Conservation (phyloP, 2,888 invertebrate species). For the Agrenia bidenticulata region DNA sequence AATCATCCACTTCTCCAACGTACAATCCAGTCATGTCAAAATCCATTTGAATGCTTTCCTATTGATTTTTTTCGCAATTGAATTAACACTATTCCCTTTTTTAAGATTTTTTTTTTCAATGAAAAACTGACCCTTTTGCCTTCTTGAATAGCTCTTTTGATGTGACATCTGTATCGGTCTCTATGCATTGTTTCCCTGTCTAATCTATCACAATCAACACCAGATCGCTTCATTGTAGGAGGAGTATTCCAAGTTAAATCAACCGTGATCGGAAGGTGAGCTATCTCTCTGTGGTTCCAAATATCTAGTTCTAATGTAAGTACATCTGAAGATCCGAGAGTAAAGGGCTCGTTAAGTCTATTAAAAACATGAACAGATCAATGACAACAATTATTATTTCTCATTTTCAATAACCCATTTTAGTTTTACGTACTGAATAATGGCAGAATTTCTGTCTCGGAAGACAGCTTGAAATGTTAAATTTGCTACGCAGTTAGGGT, state of each 20-base stretch:
- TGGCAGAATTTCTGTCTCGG: slow-evolving; percentile 1
- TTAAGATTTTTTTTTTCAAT: not conserved
- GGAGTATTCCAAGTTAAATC: slow-evolving; percentile 30
- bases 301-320: slow-evolving; percentile 35
- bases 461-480: slow-evolving; percentile 26
- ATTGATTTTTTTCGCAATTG: no score
- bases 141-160: slow-evolving; percentile 26
- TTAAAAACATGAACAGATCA: not conserved
- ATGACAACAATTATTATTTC: not conserved
- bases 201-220: slow-evolving; percentile 25
- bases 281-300: slow-evolving; percentile 32
- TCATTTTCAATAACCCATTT: not conserved
- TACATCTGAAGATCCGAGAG: slow-evolving; percentile 28
- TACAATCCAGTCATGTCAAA: slow-evolving; percentile 34
- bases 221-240: slow-evolving; percentile 22
- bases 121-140: slow-evolving; percentile 18
- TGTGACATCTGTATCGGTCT: slow-evolving; percentile 22
- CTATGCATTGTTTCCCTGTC: not conserved
- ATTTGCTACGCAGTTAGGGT: slow-evolving; percentile 37
- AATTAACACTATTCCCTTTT: no score
- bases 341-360: slow-evolving; percentile 6
- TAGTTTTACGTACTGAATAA: not conserved
- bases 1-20: slow-evolving; percentile 10
- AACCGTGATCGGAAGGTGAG: slow-evolving; percentile 35
- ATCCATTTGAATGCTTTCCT: slow-evolving; percentile 29